Conservation (phyloP, 2,888 invertebrate genomes). For the Drosophila meridiana region DNA sequence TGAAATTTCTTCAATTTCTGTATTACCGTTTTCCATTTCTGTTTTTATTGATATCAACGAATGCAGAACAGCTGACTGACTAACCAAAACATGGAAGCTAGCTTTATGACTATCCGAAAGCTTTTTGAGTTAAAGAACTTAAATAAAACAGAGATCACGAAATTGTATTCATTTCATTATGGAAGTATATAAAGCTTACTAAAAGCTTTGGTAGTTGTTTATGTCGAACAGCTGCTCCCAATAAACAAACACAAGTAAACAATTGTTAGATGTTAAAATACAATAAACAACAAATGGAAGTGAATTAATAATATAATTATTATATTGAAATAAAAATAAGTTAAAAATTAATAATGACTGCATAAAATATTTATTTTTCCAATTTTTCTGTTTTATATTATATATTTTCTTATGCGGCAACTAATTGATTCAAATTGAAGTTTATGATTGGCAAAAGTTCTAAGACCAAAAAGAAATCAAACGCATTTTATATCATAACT, state of each 20-base stretch:
- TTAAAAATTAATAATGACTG: too few relatives aligned
- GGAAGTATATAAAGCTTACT: background rate
- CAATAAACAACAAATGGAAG: too few relatives aligned
- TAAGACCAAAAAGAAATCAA: background rate
- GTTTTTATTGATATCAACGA: background rate
- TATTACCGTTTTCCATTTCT: slow-evolving; percentile 12
- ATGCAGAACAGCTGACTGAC: slow-evolving; percentile 13
- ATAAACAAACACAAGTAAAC: too few relatives aligned
- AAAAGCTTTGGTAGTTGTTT: slow-evolving; percentile 5
- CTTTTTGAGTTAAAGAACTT: background rate
- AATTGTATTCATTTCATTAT: slow-evolving; percentile 10
- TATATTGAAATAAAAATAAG: too few relatives aligned
- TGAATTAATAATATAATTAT: too few relatives aligned
- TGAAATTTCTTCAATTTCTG: background rate
- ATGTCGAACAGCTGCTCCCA: background rate
- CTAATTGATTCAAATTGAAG: background rate
- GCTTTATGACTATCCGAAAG: slow-evolving; percentile 15
- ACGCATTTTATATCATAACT: background rate
- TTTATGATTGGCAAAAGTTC: background rate
- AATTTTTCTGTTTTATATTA: too few relatives aligned
- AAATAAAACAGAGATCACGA: background rate
- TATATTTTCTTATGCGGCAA: too few relatives aligned
- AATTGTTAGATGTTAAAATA: too few relatives aligned
- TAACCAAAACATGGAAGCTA: background rate
- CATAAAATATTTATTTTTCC: too few relatives aligned